Percentiles rank a stretch among this genome's conserved stretches.
phyloP scores from a whole-genome alignment of 2,797 vertebrate genomes.

The Eurystomus glaucurus region DNA sequence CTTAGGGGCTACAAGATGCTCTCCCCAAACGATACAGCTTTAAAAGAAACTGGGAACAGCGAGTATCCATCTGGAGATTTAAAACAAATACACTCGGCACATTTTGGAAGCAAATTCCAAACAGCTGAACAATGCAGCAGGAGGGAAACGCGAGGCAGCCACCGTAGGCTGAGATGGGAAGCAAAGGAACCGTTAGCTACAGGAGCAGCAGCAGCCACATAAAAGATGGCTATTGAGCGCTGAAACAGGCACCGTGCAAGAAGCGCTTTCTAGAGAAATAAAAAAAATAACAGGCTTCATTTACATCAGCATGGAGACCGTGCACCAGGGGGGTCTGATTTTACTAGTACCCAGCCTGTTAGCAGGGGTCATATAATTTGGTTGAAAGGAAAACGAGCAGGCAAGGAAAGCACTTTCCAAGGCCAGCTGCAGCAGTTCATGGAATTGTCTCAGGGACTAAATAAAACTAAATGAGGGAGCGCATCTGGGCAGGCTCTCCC shows the following conservation, averaged over 20 bases:
- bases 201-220: background rate
- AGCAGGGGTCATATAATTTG: background rate
- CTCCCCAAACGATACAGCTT: background rate
- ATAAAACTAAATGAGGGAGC: fast-evolving
- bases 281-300: background rate
- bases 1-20: background rate
- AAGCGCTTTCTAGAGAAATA: background rate
- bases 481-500: background rate
- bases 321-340: background rate
- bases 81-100: background rate
- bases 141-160: slow-evolving; percentile 39
- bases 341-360: background rate
- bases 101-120: slow-evolving; percentile 57
- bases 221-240: background rate
- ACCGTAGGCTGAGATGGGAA: background rate
- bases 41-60: background rate
- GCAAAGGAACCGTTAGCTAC: slow-evolving; percentile 5
- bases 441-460: background rate
- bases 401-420: background rate
- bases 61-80: slow-evolving; percentile 47
- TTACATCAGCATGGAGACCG: background rate
- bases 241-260: background rate
- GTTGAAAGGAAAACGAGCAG: background rate
- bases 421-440: fast-evolving
- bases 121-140: slow-evolving; percentile 67